phyloP scores from a whole-genome alignment of 2,113 vertebrate genomes.

The Tiliqua scincoides region DNA sequence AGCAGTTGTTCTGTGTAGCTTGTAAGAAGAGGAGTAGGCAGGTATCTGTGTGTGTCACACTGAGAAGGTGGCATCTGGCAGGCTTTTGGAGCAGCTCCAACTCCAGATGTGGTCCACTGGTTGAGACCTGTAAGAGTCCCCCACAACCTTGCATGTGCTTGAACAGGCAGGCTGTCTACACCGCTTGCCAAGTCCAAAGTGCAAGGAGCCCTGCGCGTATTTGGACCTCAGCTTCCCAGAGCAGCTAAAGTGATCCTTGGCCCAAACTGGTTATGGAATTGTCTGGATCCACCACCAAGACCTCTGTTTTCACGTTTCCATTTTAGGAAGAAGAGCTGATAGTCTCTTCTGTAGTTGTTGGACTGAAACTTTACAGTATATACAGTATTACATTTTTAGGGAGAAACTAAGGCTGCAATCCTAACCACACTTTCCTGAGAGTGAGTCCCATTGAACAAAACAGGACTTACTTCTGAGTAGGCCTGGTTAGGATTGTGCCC shows the following conservation, averaged over 20 bases:
- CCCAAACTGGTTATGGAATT: not conserved
- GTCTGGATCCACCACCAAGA: not conserved
- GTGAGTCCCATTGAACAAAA: too few relatives aligned
- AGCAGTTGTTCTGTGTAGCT: not conserved
- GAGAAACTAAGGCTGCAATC: too few relatives aligned
- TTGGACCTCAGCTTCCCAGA: too few relatives aligned
- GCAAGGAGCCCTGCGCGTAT: not conserved
- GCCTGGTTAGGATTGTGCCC: too few relatives aligned
- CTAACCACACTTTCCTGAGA: too few relatives aligned
- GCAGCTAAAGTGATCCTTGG: not conserved
- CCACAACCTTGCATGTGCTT: too few relatives aligned
- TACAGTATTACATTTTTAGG: not conserved
- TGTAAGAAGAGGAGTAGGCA: not conserved
- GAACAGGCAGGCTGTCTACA: too few relatives aligned
- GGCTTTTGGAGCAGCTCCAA: not conserved
- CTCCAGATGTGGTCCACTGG: not conserved
- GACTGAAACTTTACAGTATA: too few relatives aligned
- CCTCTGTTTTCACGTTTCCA: not conserved
- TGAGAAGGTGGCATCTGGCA: not conserved
- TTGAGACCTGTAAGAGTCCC: not conserved
- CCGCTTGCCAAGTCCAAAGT: not conserved
- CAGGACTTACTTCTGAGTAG: too few relatives aligned
- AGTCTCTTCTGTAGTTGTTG: not conserved
- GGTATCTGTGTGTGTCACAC: not conserved
- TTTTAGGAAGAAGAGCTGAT: not conserved